Evolutionary conservation across 53 echinoderm and acorn worm species (phyloP), one percentile per base, ranked within the genome.

Genomic region (Paelopatides confundens): DNA sequence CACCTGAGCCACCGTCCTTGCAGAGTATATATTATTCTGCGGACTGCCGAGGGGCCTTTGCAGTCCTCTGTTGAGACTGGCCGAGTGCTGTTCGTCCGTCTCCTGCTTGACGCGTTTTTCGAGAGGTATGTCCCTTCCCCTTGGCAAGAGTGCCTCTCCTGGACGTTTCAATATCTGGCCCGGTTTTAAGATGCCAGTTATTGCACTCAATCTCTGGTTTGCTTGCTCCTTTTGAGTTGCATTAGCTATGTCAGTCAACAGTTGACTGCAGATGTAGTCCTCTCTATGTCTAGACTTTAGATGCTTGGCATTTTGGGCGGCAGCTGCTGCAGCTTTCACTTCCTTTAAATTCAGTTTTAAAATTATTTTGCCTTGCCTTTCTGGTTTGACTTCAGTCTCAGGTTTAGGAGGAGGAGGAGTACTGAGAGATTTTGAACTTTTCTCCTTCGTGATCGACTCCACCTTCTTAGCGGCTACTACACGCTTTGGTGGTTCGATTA

Each of bases 181-280:
- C 24, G 90, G 85, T 66, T 93, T 95, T 35, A 87, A 35, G 12
- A 87, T 71, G 17, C 70, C 87, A 23, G 53, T 26, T 2, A 87
- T 70, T 28, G 69, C 66, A 8, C 66, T 64, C 26, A 68, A 68
- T 24, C 88, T 88, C 13, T 51, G 52, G 17, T 70, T 70, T 23
- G 36, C 93, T 64, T 88, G 86, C 31, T 91, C 85, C 1, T 94
- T 74, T 76, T 97, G 97, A 63, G 95, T 97, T 50, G 92, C 97
- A 40, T 90, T 86, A 24, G 97, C 97, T 91, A 97, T 97, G 35
- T 93, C 93, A 8, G 97, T 93, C 51, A 97, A 77, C 31, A 97
- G 88, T 1, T 90, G 85, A 86, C 97, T 97, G 30, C 95, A 97
- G 4, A 95, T 85, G 58, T 89, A 97, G 21, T 79, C 79, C 0